Base-by-base conservation (phyloP, 1,140 invertebrate species). In the Parasteatoda tepidariorum region DNA sequence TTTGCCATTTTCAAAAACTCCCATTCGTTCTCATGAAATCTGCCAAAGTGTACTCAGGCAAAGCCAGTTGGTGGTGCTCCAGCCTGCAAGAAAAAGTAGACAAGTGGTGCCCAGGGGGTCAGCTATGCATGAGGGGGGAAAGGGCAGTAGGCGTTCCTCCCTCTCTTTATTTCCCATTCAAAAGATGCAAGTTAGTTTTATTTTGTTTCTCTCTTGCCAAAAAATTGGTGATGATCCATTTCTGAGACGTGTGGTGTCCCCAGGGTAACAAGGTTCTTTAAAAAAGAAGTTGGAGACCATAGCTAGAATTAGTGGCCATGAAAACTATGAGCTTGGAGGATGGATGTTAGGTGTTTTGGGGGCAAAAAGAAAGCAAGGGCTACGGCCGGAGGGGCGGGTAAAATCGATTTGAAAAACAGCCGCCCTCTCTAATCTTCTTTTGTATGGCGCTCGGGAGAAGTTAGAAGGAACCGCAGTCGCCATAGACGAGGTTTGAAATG, bases 91-190 rank as follows among this genome's bases (percentile, higher is more conserved):
- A 22, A 26, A 48, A 48, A 3, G 55, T 48, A 64, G 74, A 76
- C 74, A 76, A 76, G 74, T 76, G 74, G 74, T 76, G 38, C 74
- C 74, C 74, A 76, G 74, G 74, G 74, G 74, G 74, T 76, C 74
- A 76, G 74, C 34, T 76, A 76, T 76, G 74, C 74, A n/a, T 31
- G 34, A 3, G 54, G 74, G 74, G 71, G 57, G 38, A 61, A 55
- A 74, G 38, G 59, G 55, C 54, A 59, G 26, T 76, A 30, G 74
- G 74, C 74, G 74, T 76, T 76, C 61, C 59, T 54, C 59, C 61
- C 74, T 48, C 55, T 26, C 55, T 74, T 24, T 15, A 57, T 38
- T 55, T 61, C 74, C 59, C 38, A 76, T 76, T 76, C 55, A 76
- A 68, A 68, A 64, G 57, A n/a, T n/a, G 57, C 54, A 74, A 34